Percentiles rank a stretch among this genome's conserved stretches.
phyloP scores from a whole-genome alignment of 2,797 vertebrate genomes.

The Coregonus ussuriensis region DNA sequence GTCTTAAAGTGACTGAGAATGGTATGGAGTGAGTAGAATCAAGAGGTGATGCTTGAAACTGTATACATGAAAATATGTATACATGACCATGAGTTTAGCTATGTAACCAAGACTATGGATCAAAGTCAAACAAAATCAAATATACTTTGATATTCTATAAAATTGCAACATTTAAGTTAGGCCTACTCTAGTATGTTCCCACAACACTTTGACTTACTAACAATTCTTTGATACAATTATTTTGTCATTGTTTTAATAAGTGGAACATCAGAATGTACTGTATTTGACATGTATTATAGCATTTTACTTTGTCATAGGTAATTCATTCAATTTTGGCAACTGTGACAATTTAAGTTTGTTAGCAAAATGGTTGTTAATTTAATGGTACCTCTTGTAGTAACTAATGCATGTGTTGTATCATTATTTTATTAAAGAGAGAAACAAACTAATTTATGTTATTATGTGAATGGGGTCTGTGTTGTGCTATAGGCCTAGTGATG shows the following conservation, averaged over 20 bases:
- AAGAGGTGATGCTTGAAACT: conserved; percentile 14
- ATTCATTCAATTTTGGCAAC: not conserved
- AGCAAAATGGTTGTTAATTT: not conserved
- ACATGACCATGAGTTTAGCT: not conserved
- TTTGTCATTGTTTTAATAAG: conserved; percentile 30
- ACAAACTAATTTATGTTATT: not conserved
- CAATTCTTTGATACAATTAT: conserved; percentile 39
- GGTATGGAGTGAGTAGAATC: not conserved
- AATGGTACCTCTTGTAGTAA: not conserved
- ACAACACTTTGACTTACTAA: conserved; percentile 32
- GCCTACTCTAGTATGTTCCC: not conserved
- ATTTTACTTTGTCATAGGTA: not conserved
- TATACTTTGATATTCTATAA: conserved; percentile 5
- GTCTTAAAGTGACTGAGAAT: conserved; percentile 34
- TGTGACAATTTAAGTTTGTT: not conserved
- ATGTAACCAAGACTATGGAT: not conserved
- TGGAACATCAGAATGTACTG: conserved; percentile 51
- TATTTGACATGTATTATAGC: conserved; percentile 25
- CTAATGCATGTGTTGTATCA: not conserved
- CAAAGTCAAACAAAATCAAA: not conserved
- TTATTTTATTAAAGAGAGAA: not conserved
- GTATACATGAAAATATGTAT: not conserved
- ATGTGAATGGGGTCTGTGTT: not conserved
- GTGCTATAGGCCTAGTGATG: not conserved
- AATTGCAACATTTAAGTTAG: conserved; percentile 9